These are phyloP conservation scores for Callopanchax toddi DNA, from an alignment of 2,113 vertebrate genomes.

Conservation along the genomic window DNA sequence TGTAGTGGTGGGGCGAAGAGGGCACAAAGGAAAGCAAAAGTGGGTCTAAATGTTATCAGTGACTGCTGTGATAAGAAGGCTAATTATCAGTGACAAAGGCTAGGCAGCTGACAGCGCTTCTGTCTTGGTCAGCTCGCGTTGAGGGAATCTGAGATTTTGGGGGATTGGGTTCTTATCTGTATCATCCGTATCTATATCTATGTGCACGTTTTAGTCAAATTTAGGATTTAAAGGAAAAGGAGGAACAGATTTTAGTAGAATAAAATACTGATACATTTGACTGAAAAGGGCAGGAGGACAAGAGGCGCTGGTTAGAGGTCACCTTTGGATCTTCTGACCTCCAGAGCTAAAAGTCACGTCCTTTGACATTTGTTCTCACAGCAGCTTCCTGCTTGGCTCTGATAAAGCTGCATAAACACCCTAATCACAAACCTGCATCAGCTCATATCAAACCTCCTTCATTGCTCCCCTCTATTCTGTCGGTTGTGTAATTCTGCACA, in stretches of 20 bases:
- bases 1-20: constrained; percentile 21
- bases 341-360: constrained; percentile 54
- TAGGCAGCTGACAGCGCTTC: constrained; percentile 25
- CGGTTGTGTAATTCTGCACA: constrained; percentile 54
- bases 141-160: constrained; percentile 43
- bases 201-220: constrained; percentile 1
- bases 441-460: constrained; percentile 45
- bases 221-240: constrained; percentile 17
- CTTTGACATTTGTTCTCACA: constrained; percentile 39
- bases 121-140: constrained; percentile 17
- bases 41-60: constrained; percentile 65
- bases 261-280: no score
- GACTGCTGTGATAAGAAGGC: constrained; percentile 44
- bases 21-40: constrained; percentile 40
- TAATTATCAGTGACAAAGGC: constrained; percentile 69
- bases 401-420: constrained; percentile 72
- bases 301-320: constrained; percentile 16
- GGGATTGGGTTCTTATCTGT: constrained; percentile 32
- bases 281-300: constrained; percentile 14
- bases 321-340: constrained; percentile 49
- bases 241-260: no score
- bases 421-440: constrained; percentile 55
- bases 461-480: constrained; percentile 31
- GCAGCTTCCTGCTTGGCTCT: constrained; percentile 43
- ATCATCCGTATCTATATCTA: constrained; percentile 15